phyloP scores from a whole-genome alignment of 2,888 invertebrate species.

The Limnephilus rhombicus region DNA sequence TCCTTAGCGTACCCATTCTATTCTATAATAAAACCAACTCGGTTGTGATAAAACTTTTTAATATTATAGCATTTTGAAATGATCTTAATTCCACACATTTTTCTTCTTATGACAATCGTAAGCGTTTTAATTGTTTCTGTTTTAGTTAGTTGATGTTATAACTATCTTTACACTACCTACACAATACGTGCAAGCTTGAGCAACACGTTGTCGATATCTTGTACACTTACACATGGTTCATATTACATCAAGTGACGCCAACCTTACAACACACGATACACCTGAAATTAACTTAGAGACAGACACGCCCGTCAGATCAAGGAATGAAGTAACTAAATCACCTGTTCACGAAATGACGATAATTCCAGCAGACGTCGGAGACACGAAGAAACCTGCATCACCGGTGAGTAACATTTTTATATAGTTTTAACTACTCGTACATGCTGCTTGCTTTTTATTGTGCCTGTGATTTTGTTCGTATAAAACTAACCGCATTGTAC shows the following conservation, averaged over 20 bases:
- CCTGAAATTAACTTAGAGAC: neutral
- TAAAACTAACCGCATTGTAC: neutral
- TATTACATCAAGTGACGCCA: slow-evolving; percentile 6
- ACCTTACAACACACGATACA: neutral
- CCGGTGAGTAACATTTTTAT: neutral
- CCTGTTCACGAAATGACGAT: neutral
- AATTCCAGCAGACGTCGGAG: neutral
- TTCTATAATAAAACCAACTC: neutral
- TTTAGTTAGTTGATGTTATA: neutral
- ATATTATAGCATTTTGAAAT: neutral
- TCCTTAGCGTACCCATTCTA: neutral
- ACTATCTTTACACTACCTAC: neutral
- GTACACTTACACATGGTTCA: neutral
- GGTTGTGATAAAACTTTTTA: neutral
- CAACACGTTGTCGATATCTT: neutral
- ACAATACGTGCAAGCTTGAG: neutral
- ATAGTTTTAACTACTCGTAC: neutral
- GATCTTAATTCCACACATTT: neutral
- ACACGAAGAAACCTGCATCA: neutral
- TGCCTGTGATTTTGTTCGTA: neutral
- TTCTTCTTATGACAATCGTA: neutral
- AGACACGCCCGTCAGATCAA: slow-evolving; percentile 11
- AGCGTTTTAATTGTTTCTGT: neutral
- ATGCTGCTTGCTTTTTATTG: neutral
- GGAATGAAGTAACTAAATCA: neutral